These are phyloP conservation scores for Chrysemys picta DNA, from an alignment of 2,113 vertebrate genomes.

Conservation along the genomic window DNA sequence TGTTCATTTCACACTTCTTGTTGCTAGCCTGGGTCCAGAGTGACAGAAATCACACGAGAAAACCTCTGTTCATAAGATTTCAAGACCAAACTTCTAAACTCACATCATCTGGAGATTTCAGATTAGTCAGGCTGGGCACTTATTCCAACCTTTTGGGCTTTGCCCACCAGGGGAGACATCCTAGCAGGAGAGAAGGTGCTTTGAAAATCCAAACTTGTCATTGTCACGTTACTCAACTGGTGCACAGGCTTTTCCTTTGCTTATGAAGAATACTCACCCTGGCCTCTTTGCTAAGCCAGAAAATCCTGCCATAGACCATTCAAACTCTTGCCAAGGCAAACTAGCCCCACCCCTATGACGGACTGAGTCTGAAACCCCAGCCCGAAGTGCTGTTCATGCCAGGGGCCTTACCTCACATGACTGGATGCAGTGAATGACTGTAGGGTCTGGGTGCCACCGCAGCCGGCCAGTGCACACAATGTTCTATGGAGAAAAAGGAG, in stretches of 20 bases:
- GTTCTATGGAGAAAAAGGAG: constrained; percentile 76
- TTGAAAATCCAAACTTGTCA: neutral
- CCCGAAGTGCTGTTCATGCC: accelerated
- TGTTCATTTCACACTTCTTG: neutral
- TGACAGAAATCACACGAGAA: neutral
- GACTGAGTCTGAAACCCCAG: neutral
- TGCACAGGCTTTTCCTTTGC: neutral
- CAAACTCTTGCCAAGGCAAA: neutral
- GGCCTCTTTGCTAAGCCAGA: neutral
- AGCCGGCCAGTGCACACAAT: constrained; percentile 92
- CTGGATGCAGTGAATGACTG: constrained; percentile 89
- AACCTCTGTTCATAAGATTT: neutral
- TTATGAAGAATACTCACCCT: neutral
- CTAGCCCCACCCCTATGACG: neutral
- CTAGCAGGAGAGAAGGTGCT: neutral
- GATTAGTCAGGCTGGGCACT: neutral
- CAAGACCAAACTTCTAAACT: neutral
- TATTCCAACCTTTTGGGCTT: neutral
- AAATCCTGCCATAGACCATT: neutral
- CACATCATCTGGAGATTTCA: neutral
- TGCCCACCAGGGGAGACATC: too few species aligned
- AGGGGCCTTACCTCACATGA: constrained; percentile 91
- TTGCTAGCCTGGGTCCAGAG: neutral
- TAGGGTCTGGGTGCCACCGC: constrained; percentile 91
- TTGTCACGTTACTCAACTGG: neutral